A percentile compares a stretch with the other conserved stretches of the same genome.
phyloP scores from a whole-genome alignment of 2,888 invertebrate species.

The Aplocera efformata region DNA sequence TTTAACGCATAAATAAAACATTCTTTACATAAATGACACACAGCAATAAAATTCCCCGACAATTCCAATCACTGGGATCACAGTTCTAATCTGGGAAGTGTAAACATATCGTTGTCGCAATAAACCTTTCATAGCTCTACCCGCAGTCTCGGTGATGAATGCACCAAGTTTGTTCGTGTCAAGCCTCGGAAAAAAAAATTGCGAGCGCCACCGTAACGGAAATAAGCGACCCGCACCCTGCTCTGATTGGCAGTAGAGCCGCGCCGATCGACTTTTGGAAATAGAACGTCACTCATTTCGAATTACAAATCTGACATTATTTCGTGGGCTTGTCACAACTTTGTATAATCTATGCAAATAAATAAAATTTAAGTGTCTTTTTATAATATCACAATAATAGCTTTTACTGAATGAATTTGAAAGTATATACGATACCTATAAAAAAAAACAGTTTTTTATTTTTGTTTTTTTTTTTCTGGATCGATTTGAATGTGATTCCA shows the following conservation, averaged over 20 bases:
- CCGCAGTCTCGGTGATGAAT: slow-evolving; percentile 58
- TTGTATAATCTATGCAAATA: too few species aligned
- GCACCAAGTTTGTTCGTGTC: slow-evolving; percentile 70
- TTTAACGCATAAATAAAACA: slow-evolving; percentile 10
- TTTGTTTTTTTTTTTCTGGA: too few species aligned
- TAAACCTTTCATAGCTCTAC: slow-evolving; percentile 37
- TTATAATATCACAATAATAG: too few species aligned
- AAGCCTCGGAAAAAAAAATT: slow-evolving; percentile 57
- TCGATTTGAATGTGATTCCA: too few species aligned
- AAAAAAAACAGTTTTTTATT: too few species aligned
- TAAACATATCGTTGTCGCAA: slow-evolving; percentile 10
- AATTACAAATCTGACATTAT: neutral
- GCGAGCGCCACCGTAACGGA: slow-evolving; percentile 50
- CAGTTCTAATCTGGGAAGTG: neutral
- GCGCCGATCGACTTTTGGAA: slow-evolving; percentile 25
- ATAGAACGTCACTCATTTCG: slow-evolving; percentile 22
- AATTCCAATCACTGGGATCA: too few species aligned
- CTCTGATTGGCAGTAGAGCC: slow-evolving; percentile 61
- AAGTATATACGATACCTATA: too few species aligned
- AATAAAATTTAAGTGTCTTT: too few species aligned
- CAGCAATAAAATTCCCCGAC: neutral
- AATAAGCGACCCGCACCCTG: slow-evolving; percentile 56
- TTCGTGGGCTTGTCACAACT: too few species aligned
- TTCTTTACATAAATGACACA: slow-evolving; percentile 11
- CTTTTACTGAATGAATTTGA: too few species aligned